Percentiles rank a stretch among this genome's conserved stretches.
Conservation (phyloP, 2,113 vertebrate species). For the Machaerirhynchus nigripectus region DNA sequence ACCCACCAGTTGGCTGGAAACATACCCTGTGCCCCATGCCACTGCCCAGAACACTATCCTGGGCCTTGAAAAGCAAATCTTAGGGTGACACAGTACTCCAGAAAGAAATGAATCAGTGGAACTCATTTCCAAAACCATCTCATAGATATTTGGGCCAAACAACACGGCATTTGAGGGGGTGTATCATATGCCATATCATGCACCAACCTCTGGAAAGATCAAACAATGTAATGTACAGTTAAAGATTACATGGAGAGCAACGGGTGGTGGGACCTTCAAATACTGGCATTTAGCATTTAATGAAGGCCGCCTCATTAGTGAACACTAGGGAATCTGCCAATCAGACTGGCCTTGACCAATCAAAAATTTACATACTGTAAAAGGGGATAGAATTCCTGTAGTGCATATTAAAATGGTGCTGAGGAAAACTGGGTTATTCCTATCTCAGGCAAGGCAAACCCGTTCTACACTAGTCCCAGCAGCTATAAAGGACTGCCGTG, state of each 20-base stretch:
- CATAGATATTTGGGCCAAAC: not conserved
- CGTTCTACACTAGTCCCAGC: not conserved
- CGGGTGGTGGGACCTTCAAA: not conserved
- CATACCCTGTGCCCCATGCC: not conserved
- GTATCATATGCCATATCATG: not conserved
- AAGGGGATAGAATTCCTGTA: not conserved
- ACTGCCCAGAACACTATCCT: no score
- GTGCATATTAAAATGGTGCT: not conserved
- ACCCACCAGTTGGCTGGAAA: not conserved
- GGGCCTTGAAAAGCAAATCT: not conserved
- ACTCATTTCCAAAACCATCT: not conserved
- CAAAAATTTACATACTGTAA: not conserved
- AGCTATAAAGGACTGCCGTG: not conserved
- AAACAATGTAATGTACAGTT: not conserved
- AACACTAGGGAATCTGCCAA: not conserved
- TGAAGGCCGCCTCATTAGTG: not conserved
- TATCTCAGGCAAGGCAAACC: not conserved
- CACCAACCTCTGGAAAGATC: not conserved
- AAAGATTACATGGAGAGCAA: not conserved
- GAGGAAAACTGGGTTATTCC: not conserved
- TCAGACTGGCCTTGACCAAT: not conserved
- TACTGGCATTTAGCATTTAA: not conserved
- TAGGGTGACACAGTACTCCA: no score
- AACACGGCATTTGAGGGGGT: not conserved
- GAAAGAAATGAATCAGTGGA: not conserved